Conservation (phyloP, 2,888 invertebrate genomes). For the Linhomoeus sp. region DNA sequence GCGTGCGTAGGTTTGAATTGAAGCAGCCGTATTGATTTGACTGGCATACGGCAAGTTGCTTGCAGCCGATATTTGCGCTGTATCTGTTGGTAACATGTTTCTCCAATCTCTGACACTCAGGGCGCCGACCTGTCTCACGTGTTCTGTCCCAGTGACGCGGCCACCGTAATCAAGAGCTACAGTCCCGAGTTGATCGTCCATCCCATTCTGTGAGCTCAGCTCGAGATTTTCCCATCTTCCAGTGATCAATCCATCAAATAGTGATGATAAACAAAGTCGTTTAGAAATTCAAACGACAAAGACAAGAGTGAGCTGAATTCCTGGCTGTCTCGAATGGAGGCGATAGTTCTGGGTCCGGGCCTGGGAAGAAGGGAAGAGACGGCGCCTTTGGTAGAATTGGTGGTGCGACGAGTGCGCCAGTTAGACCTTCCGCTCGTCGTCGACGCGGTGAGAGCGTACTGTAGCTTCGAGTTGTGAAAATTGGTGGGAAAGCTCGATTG, state of each 20-base stretch:
- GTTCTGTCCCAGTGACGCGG: slow-evolving; percentile 68
- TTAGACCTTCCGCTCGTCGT: slow-evolving; percentile 54
- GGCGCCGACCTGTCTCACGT: slow-evolving; percentile 64
- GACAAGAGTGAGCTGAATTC: slow-evolving; percentile 17
- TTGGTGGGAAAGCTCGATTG: too few species aligned
- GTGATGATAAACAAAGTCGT: too few species aligned
- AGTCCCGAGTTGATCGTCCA: slow-evolving; percentile 94
- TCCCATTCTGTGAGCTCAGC: slow-evolving; percentile 45
- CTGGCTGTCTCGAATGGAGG: slow-evolving; percentile 67
- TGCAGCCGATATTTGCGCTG: too few species aligned
- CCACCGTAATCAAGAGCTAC: slow-evolving; percentile 73
- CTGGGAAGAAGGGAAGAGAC: slow-evolving; percentile 52
- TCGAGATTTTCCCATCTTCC: too few species aligned
- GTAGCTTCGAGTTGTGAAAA: too few species aligned
- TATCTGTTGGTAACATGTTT: too few species aligned
- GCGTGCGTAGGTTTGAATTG: too few species aligned
- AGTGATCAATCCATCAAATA: too few species aligned
- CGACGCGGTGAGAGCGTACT: too few species aligned
- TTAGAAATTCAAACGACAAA: too few species aligned
- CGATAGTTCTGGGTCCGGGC: slow-evolving; percentile 74
- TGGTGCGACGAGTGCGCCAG: slow-evolving; percentile 6
- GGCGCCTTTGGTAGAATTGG: slow-evolving; percentile 40
- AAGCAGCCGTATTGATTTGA: background rate
- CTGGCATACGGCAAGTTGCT: too few species aligned
- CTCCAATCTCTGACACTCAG: slow-evolving; percentile 17